phyloP scores from a whole-genome alignment of 2,888 invertebrate genomes.

The Pammene fasciana region DNA sequence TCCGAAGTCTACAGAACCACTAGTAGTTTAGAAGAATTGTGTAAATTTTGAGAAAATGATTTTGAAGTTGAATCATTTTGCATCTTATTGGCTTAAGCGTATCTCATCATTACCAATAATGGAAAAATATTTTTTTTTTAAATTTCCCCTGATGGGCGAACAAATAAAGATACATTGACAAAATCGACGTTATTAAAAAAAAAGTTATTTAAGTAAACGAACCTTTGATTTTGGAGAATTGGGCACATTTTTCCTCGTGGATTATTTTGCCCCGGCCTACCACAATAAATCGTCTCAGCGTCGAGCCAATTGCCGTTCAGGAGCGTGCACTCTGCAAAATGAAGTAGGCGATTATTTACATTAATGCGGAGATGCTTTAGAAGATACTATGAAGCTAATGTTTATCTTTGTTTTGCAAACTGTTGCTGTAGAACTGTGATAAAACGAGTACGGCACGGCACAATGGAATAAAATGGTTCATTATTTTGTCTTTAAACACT shows the following conservation, averaged over 20 bases:
- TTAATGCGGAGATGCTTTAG: constrained; percentile 33
- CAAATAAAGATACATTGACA: no score
- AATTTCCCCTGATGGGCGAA: no score
- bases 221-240: no score
- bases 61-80: no score
- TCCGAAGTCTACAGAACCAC: no score
- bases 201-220: no score
- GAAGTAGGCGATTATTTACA: constrained; percentile 35
- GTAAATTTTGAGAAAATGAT: no score
- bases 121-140: no score
- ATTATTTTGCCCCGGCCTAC: not conserved
- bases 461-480: constrained; percentile 16
- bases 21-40: no score
- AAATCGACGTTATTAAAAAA: no score
- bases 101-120: no score
- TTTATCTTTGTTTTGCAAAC: constrained; percentile 22
- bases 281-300: constrained; percentile 15
- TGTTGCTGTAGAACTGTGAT: not conserved
- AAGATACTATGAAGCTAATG: constrained; percentile 22
- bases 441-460: not conserved
- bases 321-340: constrained; percentile 30
- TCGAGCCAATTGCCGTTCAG: constrained; percentile 26
- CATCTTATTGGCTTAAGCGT: no score
- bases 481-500: not conserved
- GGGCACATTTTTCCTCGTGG: not conserved